Conservation (phyloP, 2,888 invertebrate genomes). For the Acleris holmiana region DNA sequence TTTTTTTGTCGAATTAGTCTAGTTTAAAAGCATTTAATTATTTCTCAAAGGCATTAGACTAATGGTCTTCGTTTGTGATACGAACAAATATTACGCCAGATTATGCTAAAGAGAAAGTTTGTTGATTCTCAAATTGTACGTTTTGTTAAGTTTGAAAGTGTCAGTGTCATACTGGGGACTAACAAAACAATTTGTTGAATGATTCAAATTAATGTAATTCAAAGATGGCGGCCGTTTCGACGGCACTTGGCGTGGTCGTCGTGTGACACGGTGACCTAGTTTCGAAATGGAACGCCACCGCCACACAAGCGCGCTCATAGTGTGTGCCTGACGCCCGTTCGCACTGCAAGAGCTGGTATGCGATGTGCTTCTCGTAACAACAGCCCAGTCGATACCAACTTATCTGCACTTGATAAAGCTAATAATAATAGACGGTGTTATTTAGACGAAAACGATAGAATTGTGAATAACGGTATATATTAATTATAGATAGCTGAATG, state of each 20-base stretch:
- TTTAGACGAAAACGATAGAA: background rate
- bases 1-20: too few species aligned
- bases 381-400: background rate
- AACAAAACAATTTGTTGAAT: slow-evolving; percentile 36
- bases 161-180: background rate
- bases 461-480: background rate
- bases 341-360: slow-evolving; percentile 45
- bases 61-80: slow-evolving; percentile 46
- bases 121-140: too few species aligned
- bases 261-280: slow-evolving; percentile 81
- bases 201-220: slow-evolving; percentile 71
- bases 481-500: background rate
- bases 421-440: background rate
- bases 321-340: slow-evolving; percentile 56
- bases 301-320: slow-evolving; percentile 69
- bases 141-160: background rate
- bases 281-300: slow-evolving; percentile 81
- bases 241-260: slow-evolving; percentile 75
- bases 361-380: background rate
- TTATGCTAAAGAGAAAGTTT: slow-evolving; percentile 73
- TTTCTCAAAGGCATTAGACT: too few species aligned
- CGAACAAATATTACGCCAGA: slow-evolving; percentile 63
- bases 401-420: background rate
- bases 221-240: slow-evolving; percentile 77
- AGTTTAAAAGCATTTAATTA: background rate